Conservation (phyloP, 2,113 vertebrate genomes). For the Salminus brasiliensis region DNA sequence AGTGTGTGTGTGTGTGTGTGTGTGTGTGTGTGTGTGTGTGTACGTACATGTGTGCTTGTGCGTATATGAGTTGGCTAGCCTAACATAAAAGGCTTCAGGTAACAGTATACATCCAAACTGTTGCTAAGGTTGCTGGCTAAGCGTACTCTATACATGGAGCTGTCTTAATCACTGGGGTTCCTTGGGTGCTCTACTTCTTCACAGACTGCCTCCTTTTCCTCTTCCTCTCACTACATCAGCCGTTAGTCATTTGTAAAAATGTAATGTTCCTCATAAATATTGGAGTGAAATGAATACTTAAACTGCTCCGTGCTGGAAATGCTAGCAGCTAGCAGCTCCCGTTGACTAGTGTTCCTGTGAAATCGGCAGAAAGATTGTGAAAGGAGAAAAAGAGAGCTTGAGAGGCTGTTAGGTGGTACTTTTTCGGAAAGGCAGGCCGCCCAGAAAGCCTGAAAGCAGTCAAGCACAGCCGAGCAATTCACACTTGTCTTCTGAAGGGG, state of each 20-base stretch:
- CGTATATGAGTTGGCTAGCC: not conserved
- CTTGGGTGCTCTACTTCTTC: not conserved
- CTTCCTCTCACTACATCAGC: not conserved
- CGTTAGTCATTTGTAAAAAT: not conserved
- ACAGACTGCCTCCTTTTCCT: not conserved
- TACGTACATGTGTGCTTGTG: not conserved
- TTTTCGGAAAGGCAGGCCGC: not conserved
- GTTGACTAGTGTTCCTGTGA: constrained; percentile 46
- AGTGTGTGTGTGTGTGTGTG: not conserved
- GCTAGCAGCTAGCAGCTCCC: constrained; percentile 22
- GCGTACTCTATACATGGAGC: not conserved
- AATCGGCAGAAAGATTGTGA: constrained; percentile 18
- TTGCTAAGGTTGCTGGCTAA: not conserved
- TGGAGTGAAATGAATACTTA: not conserved
- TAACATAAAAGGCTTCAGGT: constrained; percentile 13
- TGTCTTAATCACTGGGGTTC: not conserved
- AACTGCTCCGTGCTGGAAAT: not conserved
- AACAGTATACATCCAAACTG: not conserved
- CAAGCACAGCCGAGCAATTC: not conserved
- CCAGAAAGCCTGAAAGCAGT: not conserved
- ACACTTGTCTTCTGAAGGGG: not conserved
- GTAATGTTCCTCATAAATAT: constrained; percentile 18
- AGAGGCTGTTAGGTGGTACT: not conserved
- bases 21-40: not conserved
- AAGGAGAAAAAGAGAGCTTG: not conserved